Evolutionary conservation across 2,797 vertebrate species (phyloP), one percentile per base, ranked within the genome.

Genomic region (Eptatretus atami): DNA sequence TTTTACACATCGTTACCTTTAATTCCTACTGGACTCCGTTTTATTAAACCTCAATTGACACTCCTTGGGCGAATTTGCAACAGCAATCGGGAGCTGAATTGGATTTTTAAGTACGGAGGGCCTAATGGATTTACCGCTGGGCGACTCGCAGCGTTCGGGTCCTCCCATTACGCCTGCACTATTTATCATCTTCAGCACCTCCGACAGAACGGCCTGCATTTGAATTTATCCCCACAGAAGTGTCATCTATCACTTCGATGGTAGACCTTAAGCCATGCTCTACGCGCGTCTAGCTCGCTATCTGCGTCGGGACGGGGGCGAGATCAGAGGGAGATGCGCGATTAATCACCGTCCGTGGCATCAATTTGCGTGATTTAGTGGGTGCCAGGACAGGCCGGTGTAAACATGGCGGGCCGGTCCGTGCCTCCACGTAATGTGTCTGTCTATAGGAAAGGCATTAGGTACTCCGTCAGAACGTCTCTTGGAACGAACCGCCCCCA

Each of bases 401-500:
- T 75, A 76, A 73, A 74, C 73, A 74, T 65, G 67, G 71, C 68
- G 65, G 64, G 63, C 61, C 73, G 74, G 75, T 72, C 74, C 75
- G 74, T 70, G 71, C 75, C 69, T 71, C 73, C 70, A 72, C 73
- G 75, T 73, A 74, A 75, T 72, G 76, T 74, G 73, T 73, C 72
- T 75, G 75, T 78, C 76, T 77, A 77, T 77, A 77, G 74, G 75
- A 77, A 77, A 77, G 75, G 73, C 76, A 77, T 78, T 75, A 77
- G 73, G 73, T 74, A 71, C 31, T 44, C 31, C 31, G 31, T 44
- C 31, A 44, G 31, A 44, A 44, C 31, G 31, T 44, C 31, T 44
- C 31, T 44, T 8, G 4, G 31, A 44, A 44, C 4, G 31, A 44
- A 44, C 31, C 31, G 31, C 31, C 31, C 31, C 31, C 31, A 8